Percentiles rank a stretch among this genome's conserved stretches.
Evolutionary conservation across 2,888 invertebrate species (phyloP).

Genomic region (Synergus gifuensis): DNA sequence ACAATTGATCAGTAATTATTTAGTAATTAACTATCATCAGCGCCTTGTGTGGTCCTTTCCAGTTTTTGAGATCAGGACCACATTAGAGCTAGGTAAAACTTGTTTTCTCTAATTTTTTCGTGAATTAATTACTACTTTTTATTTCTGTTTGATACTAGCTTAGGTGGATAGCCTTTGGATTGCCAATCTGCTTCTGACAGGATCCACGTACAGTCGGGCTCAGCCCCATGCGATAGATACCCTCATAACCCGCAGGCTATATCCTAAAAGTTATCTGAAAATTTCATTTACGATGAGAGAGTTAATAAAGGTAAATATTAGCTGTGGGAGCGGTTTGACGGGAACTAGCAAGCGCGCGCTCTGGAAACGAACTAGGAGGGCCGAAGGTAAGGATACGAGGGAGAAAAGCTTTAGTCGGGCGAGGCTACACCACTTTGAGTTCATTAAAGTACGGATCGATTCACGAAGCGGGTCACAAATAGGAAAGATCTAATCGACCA

Average conservation of each 20-base stretch:
- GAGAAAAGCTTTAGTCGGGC: constrained; percentile 58
- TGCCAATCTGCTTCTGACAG: constrained; percentile 70
- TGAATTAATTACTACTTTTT: constrained; percentile 8
- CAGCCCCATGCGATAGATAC: constrained; percentile 62
- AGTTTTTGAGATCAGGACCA: no score
- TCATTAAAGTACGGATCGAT: constrained; percentile 73
- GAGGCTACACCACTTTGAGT: constrained; percentile 69
- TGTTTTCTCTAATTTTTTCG: constrained; percentile 49
- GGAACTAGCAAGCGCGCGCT: constrained; percentile 66
- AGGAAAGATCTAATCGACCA: constrained; percentile 65
- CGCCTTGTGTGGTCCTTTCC: no score
- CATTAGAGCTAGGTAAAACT: background rate
- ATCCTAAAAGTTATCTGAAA: constrained; percentile 77
- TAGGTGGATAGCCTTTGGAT: constrained; percentile 15
- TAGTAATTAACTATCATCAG: no score
- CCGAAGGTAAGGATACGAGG: constrained; percentile 56
- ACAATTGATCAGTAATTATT: background rate
- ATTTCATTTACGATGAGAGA: constrained; percentile 77
- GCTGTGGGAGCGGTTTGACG: constrained; percentile 74
- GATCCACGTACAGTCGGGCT: constrained; percentile 53
- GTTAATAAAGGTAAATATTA: constrained; percentile 78
- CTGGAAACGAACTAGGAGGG: constrained; percentile 63
- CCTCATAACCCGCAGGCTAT: constrained; percentile 73
- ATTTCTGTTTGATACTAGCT: background rate
- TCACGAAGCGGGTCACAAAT: constrained; percentile 64